Evolutionary conservation across 2,888 invertebrate species (phyloP).

Genomic region (Fabriciana adippe): DNA sequence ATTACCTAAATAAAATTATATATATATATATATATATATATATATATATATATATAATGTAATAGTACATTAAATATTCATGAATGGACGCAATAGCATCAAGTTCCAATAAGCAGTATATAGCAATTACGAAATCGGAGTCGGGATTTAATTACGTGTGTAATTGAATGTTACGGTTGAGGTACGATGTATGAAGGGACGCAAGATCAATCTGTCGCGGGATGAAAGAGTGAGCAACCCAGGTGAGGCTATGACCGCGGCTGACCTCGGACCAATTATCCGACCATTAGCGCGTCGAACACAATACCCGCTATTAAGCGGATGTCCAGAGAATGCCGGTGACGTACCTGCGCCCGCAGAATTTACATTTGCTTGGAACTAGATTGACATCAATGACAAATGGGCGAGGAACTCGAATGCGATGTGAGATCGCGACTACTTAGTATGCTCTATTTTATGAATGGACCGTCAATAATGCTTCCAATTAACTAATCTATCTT

Average conservation of each 20-base stretch:
- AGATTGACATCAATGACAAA: slow-evolving; percentile 51
- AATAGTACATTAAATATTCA: slow-evolving; percentile 18
- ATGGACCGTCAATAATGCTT: background rate
- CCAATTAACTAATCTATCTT: background rate
- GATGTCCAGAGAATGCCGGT: slow-evolving; percentile 59
- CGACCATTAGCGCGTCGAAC: slow-evolving; percentile 68
- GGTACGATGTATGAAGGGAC: slow-evolving; percentile 44
- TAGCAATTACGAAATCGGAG: slow-evolving; percentile 52
- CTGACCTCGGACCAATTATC: slow-evolving; percentile 69
- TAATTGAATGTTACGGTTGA: slow-evolving; percentile 59
- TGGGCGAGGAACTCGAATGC: slow-evolving; percentile 16
- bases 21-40: too few relatives aligned
- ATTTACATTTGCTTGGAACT: slow-evolving; percentile 79
- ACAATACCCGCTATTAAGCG: slow-evolving; percentile 74
- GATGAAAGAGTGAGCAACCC: slow-evolving; percentile 48
- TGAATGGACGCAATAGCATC: slow-evolving; percentile 18
- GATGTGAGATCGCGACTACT: slow-evolving; percentile 3
- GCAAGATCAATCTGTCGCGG: slow-evolving; percentile 42
- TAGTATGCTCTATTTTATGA: background rate
- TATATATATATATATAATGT: slow-evolving; percentile 16
- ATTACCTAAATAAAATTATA: slow-evolving; percentile 1
- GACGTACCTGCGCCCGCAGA: slow-evolving; percentile 57
- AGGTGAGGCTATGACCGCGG: slow-evolving; percentile 59
- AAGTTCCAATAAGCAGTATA: slow-evolving; percentile 46
- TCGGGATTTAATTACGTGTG: slow-evolving; percentile 57